Evolutionary conservation across 2,113 vertebrate species (phyloP), one percentile per base, ranked within the genome.

Genomic region (Marmota monax): DNA sequence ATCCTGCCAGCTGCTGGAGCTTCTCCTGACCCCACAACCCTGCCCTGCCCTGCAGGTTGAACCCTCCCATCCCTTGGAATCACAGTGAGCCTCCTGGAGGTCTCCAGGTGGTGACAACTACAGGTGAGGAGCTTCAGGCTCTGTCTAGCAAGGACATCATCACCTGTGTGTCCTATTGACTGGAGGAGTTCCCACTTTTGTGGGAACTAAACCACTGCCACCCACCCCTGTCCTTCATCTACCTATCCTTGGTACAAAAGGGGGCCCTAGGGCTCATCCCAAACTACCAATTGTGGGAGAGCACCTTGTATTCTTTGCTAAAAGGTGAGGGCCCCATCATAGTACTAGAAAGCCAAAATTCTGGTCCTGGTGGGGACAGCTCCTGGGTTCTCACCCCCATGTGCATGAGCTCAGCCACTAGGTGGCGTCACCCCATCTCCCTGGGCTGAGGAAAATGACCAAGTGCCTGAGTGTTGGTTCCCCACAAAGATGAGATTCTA

Each of bases 101-200:
- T 42, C 76, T 79, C 53, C 2, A 51, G 32, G 77, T 72, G 72
- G 29, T 78, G 29, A 79, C 22, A 48, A 6, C 48, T 42, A 5
- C n/a, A 61, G 42, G 67, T n/a, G 5, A 34, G 25, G 72, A 72
- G 23, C 77, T 83, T 8, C 56, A 58, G 61, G 1, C 51, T 84
- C 39, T 18, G 88, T 84, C 39, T 18, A 91, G 53, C 48, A 53
- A 76, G 73, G 34, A 91, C 86, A 88, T 92, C 39, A 65, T 84
- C 80, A 80, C 5, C 16, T 6, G 42, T n/a, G 67, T 45, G 70
- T 70, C 67, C 73, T 69, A 77, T 87, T 58, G 27, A 61, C 34
- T 53, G 53, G 8, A 37, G 22, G 5, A 9, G 7, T n/a, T n/a
- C 11, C 74, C 22, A 63, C 16, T 83, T 85, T n/a, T 51, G 29